These are phyloP conservation scores for Diplolepis rosae DNA, from an alignment of 2,888 invertebrate species.

Conservation along the genomic window DNA sequence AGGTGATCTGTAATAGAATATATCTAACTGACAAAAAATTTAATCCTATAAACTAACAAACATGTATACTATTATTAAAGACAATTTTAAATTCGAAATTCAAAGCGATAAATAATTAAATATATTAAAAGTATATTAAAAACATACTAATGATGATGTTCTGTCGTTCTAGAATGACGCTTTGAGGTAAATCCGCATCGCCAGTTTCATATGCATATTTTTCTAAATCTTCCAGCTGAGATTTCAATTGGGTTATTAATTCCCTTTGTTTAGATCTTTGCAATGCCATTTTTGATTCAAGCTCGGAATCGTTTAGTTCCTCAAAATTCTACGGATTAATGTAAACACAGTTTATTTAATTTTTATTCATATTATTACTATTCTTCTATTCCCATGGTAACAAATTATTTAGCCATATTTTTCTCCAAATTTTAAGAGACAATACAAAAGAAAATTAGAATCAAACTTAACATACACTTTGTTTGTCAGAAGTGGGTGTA, in stretches of 20 bases:
- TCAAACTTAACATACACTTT: constrained; percentile 55
- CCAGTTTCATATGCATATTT: constrained; percentile 93
- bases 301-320: constrained; percentile 69
- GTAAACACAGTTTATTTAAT: constrained; percentile 23
- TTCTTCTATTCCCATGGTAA: no score
- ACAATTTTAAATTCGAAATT: no score
- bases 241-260: constrained; percentile 91
- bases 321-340: constrained; percentile 55
- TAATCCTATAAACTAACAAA: no score
- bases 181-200: constrained; percentile 84
- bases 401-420: no score
- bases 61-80: no score
- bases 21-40: no score
- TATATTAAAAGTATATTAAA: neutral
- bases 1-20: constrained; percentile 80
- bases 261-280: constrained; percentile 84
- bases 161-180: constrained; percentile 90
- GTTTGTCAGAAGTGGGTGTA: constrained; percentile 58
- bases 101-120: neutral
- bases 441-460: neutral
- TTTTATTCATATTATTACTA: no score
- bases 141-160: constrained; percentile 84
- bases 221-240: constrained; percentile 94
- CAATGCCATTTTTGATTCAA: constrained; percentile 77
- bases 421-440: no score